phyloP scores from a whole-genome alignment of 2,113 vertebrate genomes.

The Verasper variegatus region DNA sequence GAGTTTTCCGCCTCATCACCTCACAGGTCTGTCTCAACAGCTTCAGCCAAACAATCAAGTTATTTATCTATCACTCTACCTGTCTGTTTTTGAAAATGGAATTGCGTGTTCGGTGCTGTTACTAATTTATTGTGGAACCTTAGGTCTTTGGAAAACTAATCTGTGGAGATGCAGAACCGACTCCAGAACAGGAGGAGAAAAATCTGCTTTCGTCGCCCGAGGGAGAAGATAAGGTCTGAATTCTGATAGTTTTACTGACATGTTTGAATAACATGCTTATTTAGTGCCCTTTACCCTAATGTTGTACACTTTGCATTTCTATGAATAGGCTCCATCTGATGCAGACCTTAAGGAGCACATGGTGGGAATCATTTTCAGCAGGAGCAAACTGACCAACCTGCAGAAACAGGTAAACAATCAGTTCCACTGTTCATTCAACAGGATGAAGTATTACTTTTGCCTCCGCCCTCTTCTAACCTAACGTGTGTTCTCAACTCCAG shows the following conservation, averaged over 20 bases:
- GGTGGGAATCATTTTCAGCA: slow-evolving; percentile 99
- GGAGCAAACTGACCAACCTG: slow-evolving; percentile 98
- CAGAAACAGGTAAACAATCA: slow-evolving; percentile 92
- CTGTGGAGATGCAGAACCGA: slow-evolving; percentile 96
- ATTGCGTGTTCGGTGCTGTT: not conserved
- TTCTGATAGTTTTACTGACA: not conserved
- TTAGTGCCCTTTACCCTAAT: not conserved
- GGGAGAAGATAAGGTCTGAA: slow-evolving; percentile 97
- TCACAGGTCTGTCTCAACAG: slow-evolving; percentile 87
- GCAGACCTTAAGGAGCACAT: slow-evolving; percentile 99
- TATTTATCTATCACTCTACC: not conserved
- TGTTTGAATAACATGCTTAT: not conserved
- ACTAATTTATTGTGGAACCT: slow-evolving; percentile 1
- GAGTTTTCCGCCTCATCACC: slow-evolving; percentile 97
- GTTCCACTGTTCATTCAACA: not conserved
- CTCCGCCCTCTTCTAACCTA: not conserved
- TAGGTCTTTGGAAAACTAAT: slow-evolving; percentile 99
- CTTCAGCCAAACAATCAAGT: not conserved
- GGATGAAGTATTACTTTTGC: not conserved
- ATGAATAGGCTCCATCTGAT: slow-evolving; percentile 91
- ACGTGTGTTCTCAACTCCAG: slow-evolving; percentile 67
- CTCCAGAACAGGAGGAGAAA: slow-evolving; percentile 98
- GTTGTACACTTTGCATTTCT: slow-evolving; percentile 33
- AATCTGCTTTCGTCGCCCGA: slow-evolving; percentile 95
- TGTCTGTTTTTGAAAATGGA: not conserved